Evolutionary conservation across 2,113 vertebrate genomes (phyloP).

Genomic region (Ochotona princeps): DNA sequence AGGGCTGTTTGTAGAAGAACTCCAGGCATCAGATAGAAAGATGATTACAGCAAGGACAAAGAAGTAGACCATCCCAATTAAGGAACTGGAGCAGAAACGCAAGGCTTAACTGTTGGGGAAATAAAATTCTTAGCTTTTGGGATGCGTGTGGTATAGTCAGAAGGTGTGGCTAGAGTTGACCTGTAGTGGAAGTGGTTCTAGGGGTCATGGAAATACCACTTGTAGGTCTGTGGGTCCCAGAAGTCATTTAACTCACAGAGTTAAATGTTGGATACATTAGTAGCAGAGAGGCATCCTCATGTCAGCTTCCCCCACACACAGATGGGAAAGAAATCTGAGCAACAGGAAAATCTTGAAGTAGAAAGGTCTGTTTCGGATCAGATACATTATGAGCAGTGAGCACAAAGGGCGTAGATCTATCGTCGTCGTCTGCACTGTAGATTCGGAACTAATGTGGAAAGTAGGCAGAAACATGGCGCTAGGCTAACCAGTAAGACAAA

Average conservation of each 20-base stretch:
- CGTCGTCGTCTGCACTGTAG: rapidly evolving
- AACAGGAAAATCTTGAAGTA: background rate
- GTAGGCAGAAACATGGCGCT: background rate
- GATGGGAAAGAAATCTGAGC: background rate
- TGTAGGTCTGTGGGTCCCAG: background rate
- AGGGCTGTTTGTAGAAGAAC: background rate
- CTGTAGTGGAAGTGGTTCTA: background rate
- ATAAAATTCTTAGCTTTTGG: too few relatives aligned
- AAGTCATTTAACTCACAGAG: background rate
- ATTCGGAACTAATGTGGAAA: background rate
- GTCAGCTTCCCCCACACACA: background rate
- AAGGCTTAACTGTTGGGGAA: too few relatives aligned
- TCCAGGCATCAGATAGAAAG: background rate
- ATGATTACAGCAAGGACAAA: background rate
- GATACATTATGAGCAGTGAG: background rate
- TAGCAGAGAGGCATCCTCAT: background rate
- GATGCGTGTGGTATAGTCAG: background rate
- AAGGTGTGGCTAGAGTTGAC: background rate
- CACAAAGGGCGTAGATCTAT: background rate
- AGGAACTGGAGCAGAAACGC: background rate
- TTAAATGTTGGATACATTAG: background rate
- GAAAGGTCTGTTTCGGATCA: background rate
- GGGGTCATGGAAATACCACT: background rate
- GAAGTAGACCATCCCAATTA: background rate
- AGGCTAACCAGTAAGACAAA: background rate